These are phyloP conservation scores for Nothocercus julius DNA, from an alignment of 2,113 vertebrate genomes.

Conservation along the genomic window DNA sequence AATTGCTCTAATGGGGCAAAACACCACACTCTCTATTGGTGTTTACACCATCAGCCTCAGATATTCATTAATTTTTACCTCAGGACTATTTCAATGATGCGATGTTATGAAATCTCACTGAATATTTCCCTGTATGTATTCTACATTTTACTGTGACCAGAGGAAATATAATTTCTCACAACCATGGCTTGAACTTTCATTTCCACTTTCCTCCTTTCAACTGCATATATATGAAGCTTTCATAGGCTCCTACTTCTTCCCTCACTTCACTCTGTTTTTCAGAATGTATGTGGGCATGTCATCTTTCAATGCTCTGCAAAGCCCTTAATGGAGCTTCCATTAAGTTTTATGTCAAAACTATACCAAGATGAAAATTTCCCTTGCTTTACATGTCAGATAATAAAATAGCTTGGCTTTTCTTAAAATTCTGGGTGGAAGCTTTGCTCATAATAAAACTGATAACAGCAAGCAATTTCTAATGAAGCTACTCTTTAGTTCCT, in stretches of 20 bases:
- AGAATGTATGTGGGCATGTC: not conserved
- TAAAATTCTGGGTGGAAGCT: not conserved
- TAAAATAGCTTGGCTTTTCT: not conserved
- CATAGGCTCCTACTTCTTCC: not conserved
- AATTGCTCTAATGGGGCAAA: not conserved
- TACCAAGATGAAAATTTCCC: not conserved
- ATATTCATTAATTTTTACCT: not conserved
- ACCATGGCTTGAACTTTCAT: not conserved
- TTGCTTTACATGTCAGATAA: not conserved
- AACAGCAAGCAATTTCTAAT: not conserved
- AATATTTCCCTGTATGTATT: not conserved
- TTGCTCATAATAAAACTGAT: not conserved
- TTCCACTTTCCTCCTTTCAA: not conserved
- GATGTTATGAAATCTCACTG: not conserved
- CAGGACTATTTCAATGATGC: not conserved
- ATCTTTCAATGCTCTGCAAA: not conserved
- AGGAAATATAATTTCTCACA: not conserved
- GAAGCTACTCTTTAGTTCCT: not conserved
- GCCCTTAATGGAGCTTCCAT: not conserved
- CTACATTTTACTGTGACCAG: not conserved
- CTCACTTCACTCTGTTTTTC: not conserved
- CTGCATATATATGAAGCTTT: not conserved
- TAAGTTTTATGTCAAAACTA: not conserved
- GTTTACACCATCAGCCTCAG: not conserved
- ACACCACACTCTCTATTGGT: not conserved